phyloP scores from a whole-genome alignment of 2,113 vertebrate genomes.

The Baryphthengus martii region DNA sequence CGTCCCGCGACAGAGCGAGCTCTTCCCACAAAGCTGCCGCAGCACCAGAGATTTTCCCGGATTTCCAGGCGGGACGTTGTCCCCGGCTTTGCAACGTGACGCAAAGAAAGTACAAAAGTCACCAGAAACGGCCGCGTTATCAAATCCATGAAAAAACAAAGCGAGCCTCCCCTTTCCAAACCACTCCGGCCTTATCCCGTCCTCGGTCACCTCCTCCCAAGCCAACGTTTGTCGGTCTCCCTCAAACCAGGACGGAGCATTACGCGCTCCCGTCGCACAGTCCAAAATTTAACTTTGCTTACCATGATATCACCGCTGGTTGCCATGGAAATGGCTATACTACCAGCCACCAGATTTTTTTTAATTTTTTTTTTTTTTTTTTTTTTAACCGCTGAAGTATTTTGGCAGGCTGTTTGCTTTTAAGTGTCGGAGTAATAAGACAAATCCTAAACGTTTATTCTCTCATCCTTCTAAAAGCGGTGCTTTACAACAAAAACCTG shows the following conservation, averaged over 20 bases:
- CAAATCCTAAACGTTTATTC: background rate
- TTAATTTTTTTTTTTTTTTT: background rate
- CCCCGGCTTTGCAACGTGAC: accelerated
- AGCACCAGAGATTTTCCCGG: accelerated
- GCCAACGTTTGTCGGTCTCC: background rate
- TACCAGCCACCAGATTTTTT: background rate
- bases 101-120: background rate
- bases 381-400: background rate
- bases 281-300: background rate
- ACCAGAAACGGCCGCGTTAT: accelerated
- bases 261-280: background rate
- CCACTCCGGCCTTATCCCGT: background rate
- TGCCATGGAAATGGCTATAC: conserved; percentile 4
- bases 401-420: background rate
- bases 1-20: accelerated
- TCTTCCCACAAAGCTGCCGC: background rate
- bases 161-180: background rate
- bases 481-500: background rate
- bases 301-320: background rate
- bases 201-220: accelerated
- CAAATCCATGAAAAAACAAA: accelerated
- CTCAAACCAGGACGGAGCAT: background rate
- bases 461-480: background rate
- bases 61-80: accelerated
- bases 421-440: background rate